Evolutionary conservation across 2,888 invertebrate species (phyloP), one percentile per base, ranked within the genome.

Genomic region (Rugalucina vietnamica): DNA sequence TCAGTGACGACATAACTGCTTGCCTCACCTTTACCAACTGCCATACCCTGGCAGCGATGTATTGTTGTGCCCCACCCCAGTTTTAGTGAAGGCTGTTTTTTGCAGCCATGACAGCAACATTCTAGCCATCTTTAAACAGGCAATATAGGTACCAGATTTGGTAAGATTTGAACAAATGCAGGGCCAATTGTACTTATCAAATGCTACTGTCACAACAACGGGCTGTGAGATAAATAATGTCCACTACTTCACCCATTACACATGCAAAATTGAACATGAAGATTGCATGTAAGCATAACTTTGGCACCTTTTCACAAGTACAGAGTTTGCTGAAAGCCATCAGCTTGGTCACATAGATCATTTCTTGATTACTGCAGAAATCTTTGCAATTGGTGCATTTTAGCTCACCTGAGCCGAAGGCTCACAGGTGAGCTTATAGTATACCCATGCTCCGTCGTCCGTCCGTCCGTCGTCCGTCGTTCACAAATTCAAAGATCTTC

Each of bases 161-260:
- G 83, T 34, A 75, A 43, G 8, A 34, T 27, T 36, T 27, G 12
- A 1, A 88, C n/a, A 73, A 79, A 88, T n/a, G 79, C 18, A 39
- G 81, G 85, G 14, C 88, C 88, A 57, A 71, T n/a, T 74, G 36
- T 85, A 84, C 24, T 76, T 85, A 2, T 10, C n/a, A 74, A 88
- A 89, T 12, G 82, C 57, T 10, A 91, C 89, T 82, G 89, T 87
- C 1, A 90, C 86, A 60, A 85, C 88, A 81, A 81, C 79, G 24
- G 90, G 88, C 29, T 84, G 57, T 27, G 79, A 72, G n/a, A 32
- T 89, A 90, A 8, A 90, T 36, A 14, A 89, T 86, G 54, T 88
- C 86, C 8, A 77, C 36, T 24, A 89, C 80, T 37, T 14, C 80
- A 0, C 87, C 87, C 88, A 88, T 90, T 90, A 39, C 81, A 89